Evolutionary conservation across 2,113 vertebrate species (phyloP).

Genomic region (Microcebus tavaratra): DNA sequence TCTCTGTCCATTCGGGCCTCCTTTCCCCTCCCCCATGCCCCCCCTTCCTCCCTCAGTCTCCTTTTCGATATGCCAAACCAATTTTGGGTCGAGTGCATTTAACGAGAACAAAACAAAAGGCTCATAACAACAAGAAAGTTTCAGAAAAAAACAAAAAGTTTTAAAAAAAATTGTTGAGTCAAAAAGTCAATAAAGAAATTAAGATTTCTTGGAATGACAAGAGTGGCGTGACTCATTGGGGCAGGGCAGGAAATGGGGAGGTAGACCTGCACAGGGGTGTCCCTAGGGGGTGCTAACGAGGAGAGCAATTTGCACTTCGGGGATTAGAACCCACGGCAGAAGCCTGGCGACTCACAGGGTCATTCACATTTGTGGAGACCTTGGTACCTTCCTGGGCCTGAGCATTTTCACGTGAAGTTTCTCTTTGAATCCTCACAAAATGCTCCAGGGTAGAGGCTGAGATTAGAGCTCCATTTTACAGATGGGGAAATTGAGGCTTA

Average conservation of each 20-base stretch:
- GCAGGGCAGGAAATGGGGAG: background rate
- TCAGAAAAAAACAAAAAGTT: constrained; percentile 82
- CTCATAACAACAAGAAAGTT: constrained; percentile 80
- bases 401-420: background rate
- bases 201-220: constrained; percentile 81
- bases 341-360: background rate
- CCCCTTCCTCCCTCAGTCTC: constrained; percentile 64
- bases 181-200: constrained; percentile 82
- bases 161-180: constrained; percentile 82
- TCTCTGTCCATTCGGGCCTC: constrained; percentile 74
- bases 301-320: background rate
- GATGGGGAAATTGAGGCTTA: background rate
- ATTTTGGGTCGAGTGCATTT: constrained; percentile 86
- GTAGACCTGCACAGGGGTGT: background rate
- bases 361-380: background rate
- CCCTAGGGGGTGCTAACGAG: background rate
- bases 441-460: background rate
- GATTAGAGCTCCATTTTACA: background rate
- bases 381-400: background rate
- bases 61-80: constrained; percentile 85
- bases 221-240: constrained; percentile 46
- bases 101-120: constrained; percentile 84
- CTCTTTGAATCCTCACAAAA: background rate
- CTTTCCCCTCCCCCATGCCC: background rate
- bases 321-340: rapidly evolving